Percentiles rank a stretch among this genome's conserved stretches.
These are phyloP conservation scores for Bombus terrestris DNA, from an alignment of 1,140 invertebrate species.

Conservation along the genomic window DNA sequence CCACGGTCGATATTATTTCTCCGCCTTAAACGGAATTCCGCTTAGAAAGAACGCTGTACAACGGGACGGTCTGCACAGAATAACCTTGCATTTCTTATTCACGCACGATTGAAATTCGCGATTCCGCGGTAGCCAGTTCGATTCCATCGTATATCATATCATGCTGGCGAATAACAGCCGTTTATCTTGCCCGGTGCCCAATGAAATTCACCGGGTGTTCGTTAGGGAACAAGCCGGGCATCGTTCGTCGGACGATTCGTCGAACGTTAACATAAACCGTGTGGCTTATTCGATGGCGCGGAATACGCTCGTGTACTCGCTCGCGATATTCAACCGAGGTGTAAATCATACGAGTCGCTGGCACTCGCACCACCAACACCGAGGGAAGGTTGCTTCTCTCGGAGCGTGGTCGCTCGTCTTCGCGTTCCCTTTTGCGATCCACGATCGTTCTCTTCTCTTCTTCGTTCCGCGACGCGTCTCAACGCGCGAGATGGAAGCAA, in stretches of 20 bases:
- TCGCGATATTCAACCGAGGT: slow-evolving; percentile 57
- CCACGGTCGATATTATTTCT: too few species aligned
- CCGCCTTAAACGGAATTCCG: too few species aligned
- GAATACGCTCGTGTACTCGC: slow-evolving; percentile 36
- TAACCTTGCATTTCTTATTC: too few species aligned
- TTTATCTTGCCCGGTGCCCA: slow-evolving; percentile 2
- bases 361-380: slow-evolving; percentile 8
- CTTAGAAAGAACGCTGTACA: too few species aligned
- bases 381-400: slow-evolving; percentile 41
- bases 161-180: background rate
- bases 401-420: slow-evolving; percentile 23
- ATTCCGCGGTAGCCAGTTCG: too few species aligned
- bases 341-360: slow-evolving; percentile 64
- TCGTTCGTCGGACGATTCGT: slow-evolving; percentile 15
- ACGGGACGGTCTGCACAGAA: too few species aligned
- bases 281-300: slow-evolving; percentile 12
- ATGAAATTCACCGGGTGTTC: slow-evolving; percentile 9
- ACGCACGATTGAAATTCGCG: too few species aligned
- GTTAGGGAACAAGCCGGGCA: background rate
- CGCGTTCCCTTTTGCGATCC: slow-evolving; percentile 2
- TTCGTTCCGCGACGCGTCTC: background rate
- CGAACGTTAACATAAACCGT: slow-evolving; percentile 36
- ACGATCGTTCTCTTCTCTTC: background rate
- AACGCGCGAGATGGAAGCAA: slow-evolving; percentile 51
- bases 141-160: too few species aligned